Evolutionary conservation across 1,140 invertebrate genomes (phyloP).

Genomic region (Zaprionus vittiger): DNA sequence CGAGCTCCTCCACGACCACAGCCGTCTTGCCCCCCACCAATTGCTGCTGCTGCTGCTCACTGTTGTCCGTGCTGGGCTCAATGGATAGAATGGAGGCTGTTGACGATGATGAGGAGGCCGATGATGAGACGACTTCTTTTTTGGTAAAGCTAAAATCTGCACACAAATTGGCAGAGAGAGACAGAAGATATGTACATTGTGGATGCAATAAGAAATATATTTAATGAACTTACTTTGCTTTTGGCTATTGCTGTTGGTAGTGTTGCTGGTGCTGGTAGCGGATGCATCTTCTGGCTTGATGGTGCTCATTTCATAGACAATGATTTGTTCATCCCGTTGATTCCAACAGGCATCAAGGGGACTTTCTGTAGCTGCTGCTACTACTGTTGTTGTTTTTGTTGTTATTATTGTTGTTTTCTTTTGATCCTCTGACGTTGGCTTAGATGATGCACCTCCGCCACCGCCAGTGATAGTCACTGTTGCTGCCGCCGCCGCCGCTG

Average conservation of each 20-base stretch:
- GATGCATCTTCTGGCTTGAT: slow-evolving; percentile 62
- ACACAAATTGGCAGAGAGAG: neutral
- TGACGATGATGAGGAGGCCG: slow-evolving; percentile 63
- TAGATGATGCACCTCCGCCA: slow-evolving; percentile 14
- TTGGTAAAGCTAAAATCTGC: slow-evolving; percentile 76
- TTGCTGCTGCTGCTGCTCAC: slow-evolving; percentile 23
- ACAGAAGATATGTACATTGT: neutral
- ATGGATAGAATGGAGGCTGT: slow-evolving; percentile 69
- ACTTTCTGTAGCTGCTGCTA: slow-evolving; percentile 26
- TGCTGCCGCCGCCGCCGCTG: slow-evolving; percentile 25
- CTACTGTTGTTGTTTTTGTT: slow-evolving; percentile 8
- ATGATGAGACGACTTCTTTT: slow-evolving; percentile 58
- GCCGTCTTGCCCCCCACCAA: slow-evolving; percentile 17
- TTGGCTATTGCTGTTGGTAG: slow-evolving; percentile 42
- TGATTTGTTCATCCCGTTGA: slow-evolving; percentile 63
- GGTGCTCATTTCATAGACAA: slow-evolving; percentile 68
- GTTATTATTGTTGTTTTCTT: slow-evolving; percentile 19
- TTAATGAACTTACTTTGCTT: slow-evolving; percentile 64
- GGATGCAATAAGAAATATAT: neutral
- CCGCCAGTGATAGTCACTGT: slow-evolving; percentile 23
- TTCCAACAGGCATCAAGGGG: slow-evolving; percentile 42
- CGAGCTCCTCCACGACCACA: slow-evolving; percentile 51
- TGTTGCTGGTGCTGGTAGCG: slow-evolving; percentile 13
- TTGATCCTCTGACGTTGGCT: slow-evolving; percentile 7
- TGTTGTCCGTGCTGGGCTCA: slow-evolving; percentile 50